Evolutionary conservation across 2,888 invertebrate species (phyloP), one percentile per base, ranked within the genome.

Genomic region (Hylaea fasciaria): DNA sequence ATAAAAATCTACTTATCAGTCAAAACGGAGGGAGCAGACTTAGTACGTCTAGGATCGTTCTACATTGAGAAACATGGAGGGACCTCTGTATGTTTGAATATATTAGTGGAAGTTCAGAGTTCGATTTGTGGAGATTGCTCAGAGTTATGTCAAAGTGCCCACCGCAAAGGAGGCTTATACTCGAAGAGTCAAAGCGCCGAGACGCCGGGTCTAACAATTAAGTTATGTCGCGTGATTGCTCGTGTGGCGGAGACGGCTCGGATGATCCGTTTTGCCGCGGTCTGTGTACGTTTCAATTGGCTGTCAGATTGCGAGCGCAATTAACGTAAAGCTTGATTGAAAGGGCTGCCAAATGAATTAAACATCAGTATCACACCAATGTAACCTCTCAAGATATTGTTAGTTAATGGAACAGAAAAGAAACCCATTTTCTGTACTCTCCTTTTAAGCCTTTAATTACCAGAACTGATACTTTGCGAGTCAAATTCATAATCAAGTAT

Each of bases 1-100:
- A 47, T 53, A 51, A 51, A 48, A 39, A 52, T 51, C 47, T 49
- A 55, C 52, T 64, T 56, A 56, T 52, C 57, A 64, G 63, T 48
- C 58, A 59, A 57, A 55, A 28, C 37, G 49, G 39, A 44, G 52
- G 16, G n/a, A n/a, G 32, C 48, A 16, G 56, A 28, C 51, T 52
- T 43, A 41, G 9, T 47, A 45, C 29, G 39, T 17, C 16, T 41
- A 8, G 16, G 45, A 54, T 17, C 53, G 32, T 39, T 17, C 17
- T 40, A 50, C 32, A 52, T 56, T 57, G 50, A 43, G 53, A 53
- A 62, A 53, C 62, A 46, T 54, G 52, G 14, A 29, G 40, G 44
- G 32, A 12, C 8, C 28, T 43, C 39, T 44, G 40, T 41, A 16
- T 32, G 48, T 14, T 12, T 54, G 48, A 57, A 57, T 61, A 37